Base-by-base conservation (phyloP, 64 coral and sea anemone genomes). In the Acropora yongei region DNA sequence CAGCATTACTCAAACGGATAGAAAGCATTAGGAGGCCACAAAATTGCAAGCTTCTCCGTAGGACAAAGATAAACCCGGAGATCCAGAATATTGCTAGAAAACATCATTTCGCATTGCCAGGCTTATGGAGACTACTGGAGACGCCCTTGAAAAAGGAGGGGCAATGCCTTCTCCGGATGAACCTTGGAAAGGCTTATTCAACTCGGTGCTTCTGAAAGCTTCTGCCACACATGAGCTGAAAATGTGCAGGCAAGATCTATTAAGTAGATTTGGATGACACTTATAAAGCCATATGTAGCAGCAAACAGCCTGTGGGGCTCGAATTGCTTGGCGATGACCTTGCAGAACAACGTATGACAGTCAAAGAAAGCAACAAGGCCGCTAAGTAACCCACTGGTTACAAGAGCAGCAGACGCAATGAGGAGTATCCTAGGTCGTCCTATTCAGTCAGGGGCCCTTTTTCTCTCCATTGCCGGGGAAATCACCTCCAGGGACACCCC, bases 301-400 rank as follows among this genome's bases (percentile, higher is more conserved):
- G 51, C 51, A 55, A 55, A 55, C 51, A 55, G 51, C 51, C 51
- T 55, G 51, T 55, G 51, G 2, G 51, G 51, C 18, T 18, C 11
- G 57, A 89, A 43, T 61, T 89, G 88, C 79, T 89, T 89, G 76
- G 88, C 11, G 88, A 79, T 47, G 74, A 89, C 20, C 48, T 89
- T 47, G 67, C 14, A 7, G 77, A 90, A 51, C 47, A 42, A 55
- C 75, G 65, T 20, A 90, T 16, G 53, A 90, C 78, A 51, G 77
- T 66, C 10, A 78, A 40, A 44, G 10, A 49, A 72, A 81, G 77
- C 49, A 90, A 90, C 8, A 78, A 69, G 69, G 88, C 73, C 0
- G 75, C 88, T 47, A 47, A 78, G 10, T 9, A 55, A 55, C 51
- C 0, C 51, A 55, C 51, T 55, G 51, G 51, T 55, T 9, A 55